These are phyloP conservation scores for Syrista parreyssii DNA, from an alignment of 2,888 invertebrate genomes.

Conservation along the genomic window DNA sequence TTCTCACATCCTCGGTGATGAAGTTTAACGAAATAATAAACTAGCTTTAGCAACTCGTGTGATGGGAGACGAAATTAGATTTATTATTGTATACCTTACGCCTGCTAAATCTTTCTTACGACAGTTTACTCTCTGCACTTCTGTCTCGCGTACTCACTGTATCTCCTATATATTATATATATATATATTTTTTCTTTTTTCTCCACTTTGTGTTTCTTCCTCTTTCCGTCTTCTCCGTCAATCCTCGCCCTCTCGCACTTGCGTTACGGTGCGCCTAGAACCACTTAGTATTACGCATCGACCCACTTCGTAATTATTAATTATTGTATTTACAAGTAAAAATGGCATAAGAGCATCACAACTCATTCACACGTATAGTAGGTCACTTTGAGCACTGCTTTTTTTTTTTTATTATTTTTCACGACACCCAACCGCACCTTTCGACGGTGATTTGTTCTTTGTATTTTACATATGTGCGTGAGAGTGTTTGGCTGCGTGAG, in stretches of 20 bases:
- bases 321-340: constrained; percentile 21
- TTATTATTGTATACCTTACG: not conserved
- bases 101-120: not conserved
- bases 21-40: not conserved
- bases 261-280: constrained; percentile 24
- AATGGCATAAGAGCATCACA: constrained; percentile 22
- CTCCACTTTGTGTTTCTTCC: not conserved
- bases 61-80: not conserved
- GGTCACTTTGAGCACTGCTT: constrained; percentile 46
- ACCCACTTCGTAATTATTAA: constrained; percentile 44
- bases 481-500: not conserved
- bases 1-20: not conserved
- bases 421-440: constrained; percentile 38
- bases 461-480: not conserved
- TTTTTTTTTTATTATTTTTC: constrained; percentile 12
- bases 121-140: not conserved
- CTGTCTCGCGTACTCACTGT: not conserved
- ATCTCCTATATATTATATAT: not conserved
- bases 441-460: constrained; percentile 22
- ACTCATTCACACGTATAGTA: constrained; percentile 31
- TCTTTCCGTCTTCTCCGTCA: not conserved
- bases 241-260: not conserved
- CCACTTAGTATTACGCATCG: constrained; percentile 55
- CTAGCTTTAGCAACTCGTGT: not conserved
- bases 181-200: not conserved